Evolutionary conservation across 2,888 invertebrate genomes (phyloP), one percentile per base, ranked within the genome.

Genomic region (Sympetrum striolatum): DNA sequence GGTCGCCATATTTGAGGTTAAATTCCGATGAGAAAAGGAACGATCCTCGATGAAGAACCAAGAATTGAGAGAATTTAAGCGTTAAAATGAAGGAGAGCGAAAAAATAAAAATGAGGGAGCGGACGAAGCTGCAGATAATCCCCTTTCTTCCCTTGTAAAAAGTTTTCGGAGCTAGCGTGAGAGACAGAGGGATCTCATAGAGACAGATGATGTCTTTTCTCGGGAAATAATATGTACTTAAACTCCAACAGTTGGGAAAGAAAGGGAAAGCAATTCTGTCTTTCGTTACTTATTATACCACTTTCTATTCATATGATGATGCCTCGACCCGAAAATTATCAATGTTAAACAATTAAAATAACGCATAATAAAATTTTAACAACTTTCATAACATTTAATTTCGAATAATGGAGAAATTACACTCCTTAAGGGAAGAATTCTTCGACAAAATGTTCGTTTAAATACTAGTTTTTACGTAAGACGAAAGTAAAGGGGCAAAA

Each of bases 1-100:
- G 60, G 86, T 37, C 86, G 86, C 86, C 86, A 86, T 86, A 64
- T 86, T 60, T 86, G 60, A 60, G 37, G 39, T 86, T 60, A 64
- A 44, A 15, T 39, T 80, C n/a, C n/a, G 39, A n/a, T 44, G 73
- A 73, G 73, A 73, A 73, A 14, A 73, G 25, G 31, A 73, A 73
- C 31, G 73, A 73, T 73, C 31, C 73, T 31, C 22, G 73, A 73
- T 31, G 15, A 10, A 53, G 15, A 35, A 5, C 31, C 14, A 60
- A 37, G 35, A 37, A 60, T 60, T 12, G 35, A 31, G 31, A 60
- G 37, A 14, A 6, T 31, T 31, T 5, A n/a, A 81, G 58, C 35
- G 14, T 18, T 37, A 39, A 22, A 60, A 37, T 25, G 48, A n/a
- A 48, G 31, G 14, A 12, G 82, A 0, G 25, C 10, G 35, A 58